Conservation (phyloP, 2,888 invertebrate species). For the Lypha dubia region DNA sequence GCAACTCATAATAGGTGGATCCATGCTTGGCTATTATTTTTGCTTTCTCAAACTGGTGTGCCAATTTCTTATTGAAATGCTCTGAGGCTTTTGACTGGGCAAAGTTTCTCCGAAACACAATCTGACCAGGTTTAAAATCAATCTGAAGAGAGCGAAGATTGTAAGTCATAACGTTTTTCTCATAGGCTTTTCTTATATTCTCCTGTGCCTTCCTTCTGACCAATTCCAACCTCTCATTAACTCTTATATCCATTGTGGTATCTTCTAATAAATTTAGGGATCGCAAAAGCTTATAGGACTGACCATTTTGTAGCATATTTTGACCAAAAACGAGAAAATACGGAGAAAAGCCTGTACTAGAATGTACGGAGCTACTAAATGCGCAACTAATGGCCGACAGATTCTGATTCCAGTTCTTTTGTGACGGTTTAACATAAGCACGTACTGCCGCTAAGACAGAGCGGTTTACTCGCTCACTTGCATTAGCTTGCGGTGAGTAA, state of each 20-base stretch:
- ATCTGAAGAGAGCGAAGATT: neutral
- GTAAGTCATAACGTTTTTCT: conserved; percentile 2
- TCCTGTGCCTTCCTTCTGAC: neutral
- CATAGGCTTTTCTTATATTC: neutral
- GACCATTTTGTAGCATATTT: neutral
- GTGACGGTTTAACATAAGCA: neutral
- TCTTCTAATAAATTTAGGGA: neutral
- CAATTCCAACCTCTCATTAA: neutral
- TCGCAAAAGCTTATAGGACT: neutral
- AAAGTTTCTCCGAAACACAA: conserved; percentile 21
- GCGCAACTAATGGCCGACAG: neutral
- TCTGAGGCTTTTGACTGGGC: neutral
- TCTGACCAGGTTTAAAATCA: neutral
- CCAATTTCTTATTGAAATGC: neutral
- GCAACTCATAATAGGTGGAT: neutral
- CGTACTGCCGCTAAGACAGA: neutral
- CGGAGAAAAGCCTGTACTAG: neutral
- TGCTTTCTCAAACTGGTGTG: neutral
- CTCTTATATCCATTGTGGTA: too few relatives aligned
- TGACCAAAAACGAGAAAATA: neutral
- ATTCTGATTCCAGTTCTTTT: neutral
- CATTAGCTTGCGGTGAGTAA: neutral
- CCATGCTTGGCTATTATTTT: neutral
- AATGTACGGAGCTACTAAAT: neutral
- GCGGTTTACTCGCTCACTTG: neutral